Evolutionary conservation across 2,888 invertebrate genomes (phyloP).

Genomic region (Vesta saturnalis): DNA sequence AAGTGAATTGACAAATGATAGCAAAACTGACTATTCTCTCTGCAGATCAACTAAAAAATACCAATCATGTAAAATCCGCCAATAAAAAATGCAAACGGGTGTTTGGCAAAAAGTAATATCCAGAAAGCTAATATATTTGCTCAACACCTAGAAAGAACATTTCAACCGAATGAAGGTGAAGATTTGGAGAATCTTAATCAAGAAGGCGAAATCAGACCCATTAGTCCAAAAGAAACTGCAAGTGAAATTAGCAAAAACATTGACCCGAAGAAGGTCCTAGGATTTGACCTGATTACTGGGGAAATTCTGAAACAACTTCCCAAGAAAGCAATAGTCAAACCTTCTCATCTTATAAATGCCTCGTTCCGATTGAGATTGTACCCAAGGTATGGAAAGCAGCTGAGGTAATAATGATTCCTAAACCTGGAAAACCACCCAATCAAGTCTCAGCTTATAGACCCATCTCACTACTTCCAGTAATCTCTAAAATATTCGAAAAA

Average conservation of each 20-base stretch:
- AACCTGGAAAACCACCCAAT: slow-evolving; percentile 12
- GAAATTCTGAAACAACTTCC: not conserved
- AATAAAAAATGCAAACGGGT: not conserved
- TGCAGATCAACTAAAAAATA: not conserved
- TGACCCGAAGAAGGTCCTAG: not conserved
- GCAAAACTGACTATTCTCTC: no score
- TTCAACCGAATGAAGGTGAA: not conserved
- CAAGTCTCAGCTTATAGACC: slow-evolving; percentile 1
- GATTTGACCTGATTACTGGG: not conserved
- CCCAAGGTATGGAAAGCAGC: not conserved
- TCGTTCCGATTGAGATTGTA: no score
- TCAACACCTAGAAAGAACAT: not conserved
- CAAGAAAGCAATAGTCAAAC: not conserved
- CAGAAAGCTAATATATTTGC: not conserved
- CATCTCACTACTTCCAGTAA: slow-evolving; percentile 12
- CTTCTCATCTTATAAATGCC: not conserved
- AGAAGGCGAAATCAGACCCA: no score
- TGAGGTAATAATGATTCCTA: slow-evolving; percentile 8
- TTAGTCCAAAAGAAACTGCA: no score
- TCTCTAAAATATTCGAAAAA: slow-evolving; percentile 11
- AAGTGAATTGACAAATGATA: not conserved
- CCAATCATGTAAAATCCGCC: not conserved
- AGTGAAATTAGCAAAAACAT: not conserved
- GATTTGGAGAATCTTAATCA: not conserved
- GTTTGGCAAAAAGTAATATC: not conserved